Evolutionary conservation across 2,113 vertebrate genomes (phyloP).

Genomic region (Papio anubis): DNA sequence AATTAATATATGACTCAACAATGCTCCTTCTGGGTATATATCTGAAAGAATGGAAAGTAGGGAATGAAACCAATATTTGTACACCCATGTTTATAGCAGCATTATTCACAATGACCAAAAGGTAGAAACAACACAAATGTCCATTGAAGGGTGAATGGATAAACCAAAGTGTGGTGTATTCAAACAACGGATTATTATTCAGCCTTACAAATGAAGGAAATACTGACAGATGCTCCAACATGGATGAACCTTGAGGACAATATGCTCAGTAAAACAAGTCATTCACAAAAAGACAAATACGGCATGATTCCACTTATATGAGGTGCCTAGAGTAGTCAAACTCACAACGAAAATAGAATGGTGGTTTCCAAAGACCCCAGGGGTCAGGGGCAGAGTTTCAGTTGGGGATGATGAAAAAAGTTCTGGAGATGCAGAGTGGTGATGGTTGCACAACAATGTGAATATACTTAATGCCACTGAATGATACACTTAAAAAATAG

Average conservation of each 20-base stretch:
- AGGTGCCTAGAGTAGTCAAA: neutral
- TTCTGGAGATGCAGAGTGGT: neutral
- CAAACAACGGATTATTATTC: neutral
- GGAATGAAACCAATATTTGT: neutral
- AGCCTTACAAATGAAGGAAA: neutral
- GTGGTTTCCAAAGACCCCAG: neutral
- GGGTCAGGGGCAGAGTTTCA: neutral
- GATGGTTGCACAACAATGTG: neutral
- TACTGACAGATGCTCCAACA: neutral
- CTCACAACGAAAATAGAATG: neutral
- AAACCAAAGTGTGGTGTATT: neutral
- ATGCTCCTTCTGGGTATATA: neutral
- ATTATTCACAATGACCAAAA: neutral
- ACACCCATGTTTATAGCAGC: neutral
- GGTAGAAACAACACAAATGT: neutral
- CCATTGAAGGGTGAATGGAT: neutral
- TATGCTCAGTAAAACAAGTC: neutral
- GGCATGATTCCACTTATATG: neutral
- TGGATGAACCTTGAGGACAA: neutral
- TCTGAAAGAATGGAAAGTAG: neutral
- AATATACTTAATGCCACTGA: neutral
- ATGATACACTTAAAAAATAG: neutral
- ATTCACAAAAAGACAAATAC: neutral
- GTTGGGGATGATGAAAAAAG: neutral
- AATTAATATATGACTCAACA: neutral